Percentiles rank a stretch among this genome's conserved stretches.
Evolutionary conservation across 2,888 invertebrate species (phyloP).

Genomic region (Sturmia bella): DNA sequence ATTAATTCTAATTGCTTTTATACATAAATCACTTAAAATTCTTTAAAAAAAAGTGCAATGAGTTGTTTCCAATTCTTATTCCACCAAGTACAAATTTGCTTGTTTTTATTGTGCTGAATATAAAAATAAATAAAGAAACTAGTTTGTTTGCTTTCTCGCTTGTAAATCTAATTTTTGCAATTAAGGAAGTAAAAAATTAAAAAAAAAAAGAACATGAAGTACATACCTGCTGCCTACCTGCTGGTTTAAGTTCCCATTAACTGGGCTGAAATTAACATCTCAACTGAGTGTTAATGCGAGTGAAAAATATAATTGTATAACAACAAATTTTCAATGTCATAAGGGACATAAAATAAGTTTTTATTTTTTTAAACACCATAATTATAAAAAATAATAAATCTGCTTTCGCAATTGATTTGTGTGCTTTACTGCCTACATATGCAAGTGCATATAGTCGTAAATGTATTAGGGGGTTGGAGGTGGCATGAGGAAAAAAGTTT

Average conservation of each 20-base stretch:
- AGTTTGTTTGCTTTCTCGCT: background rate
- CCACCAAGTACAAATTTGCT: no score
- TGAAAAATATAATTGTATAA: conserved; percentile 29
- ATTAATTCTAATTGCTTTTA: no score
- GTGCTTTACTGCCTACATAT: no score
- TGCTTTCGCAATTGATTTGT: conserved; percentile 37
- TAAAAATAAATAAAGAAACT: conserved; percentile 13
- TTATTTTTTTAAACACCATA: conserved; percentile 4
- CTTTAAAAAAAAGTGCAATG: no score
- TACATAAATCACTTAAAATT: no score
- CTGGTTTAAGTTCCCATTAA: conserved; percentile 33
- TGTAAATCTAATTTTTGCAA: background rate
- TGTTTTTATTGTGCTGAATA: conserved; percentile 19
- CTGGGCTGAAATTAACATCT: conserved; percentile 13
- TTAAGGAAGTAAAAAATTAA: conserved; percentile 4
- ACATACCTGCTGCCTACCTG: conserved; percentile 19
- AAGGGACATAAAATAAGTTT: conserved; percentile 36
- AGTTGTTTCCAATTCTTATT: no score
- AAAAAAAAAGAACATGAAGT: background rate
- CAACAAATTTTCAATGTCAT: conserved; percentile 47
- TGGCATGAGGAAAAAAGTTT: no score
- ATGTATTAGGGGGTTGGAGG: no score
- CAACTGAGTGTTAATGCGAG: conserved; percentile 35
- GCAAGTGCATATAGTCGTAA: no score
- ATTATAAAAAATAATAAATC: conserved; percentile 18